Base-by-base conservation (phyloP, 2,888 invertebrate genomes). In the Mechanitis messenoides region DNA sequence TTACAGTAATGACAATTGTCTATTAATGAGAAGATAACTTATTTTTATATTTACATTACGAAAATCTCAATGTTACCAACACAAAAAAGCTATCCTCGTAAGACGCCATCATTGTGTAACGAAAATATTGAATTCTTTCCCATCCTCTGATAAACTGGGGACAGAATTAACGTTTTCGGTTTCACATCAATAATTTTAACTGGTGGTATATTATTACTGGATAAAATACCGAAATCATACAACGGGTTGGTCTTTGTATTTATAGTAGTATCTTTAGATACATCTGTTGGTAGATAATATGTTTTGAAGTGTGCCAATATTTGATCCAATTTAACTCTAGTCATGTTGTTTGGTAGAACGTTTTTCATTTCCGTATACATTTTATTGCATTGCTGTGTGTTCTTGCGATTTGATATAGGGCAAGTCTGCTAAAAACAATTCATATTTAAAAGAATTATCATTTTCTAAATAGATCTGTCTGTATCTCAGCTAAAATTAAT, bases 111-210 rank as follows among this genome's bases (percentile, higher is more conserved):
- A 0, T 68, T 63, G 67, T 59, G 63, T 11, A 68, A 33, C n/a
- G 67, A 65, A 55, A 69, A 63, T 1, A 69, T 61, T 3, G 69
- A 67, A 53, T 71, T 42, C 3, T 68, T 64, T 46, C 75, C 71
- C 5, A 68, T 65, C 50, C 77, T 72, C 67, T 81, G 71, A 64
- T 85, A 87, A 0, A 86, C 84, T 0, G 87, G 87, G 1, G 75
- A 53, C 2, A 86, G 33, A 0, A 84, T 71, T 12, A 81, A 60
- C 0, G 81, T 78, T 9, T 69, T 74, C 2, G 79, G 74, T 59
- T 79, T 77, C 0, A 87, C 65, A 61, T 80, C 74, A 5, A 87
- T 75, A 0, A 76, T 62, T 7, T 67, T 62, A 0, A 87, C 84
- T 28, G 72, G 68, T 0, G 87, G 88, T 0, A 73, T 78, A 0